A percentile compares a stretch with the other conserved stretches of the same genome.
Evolutionary conservation across 2,888 invertebrate species (phyloP).

Genomic region (Hydroisotoma schaefferi): DNA sequence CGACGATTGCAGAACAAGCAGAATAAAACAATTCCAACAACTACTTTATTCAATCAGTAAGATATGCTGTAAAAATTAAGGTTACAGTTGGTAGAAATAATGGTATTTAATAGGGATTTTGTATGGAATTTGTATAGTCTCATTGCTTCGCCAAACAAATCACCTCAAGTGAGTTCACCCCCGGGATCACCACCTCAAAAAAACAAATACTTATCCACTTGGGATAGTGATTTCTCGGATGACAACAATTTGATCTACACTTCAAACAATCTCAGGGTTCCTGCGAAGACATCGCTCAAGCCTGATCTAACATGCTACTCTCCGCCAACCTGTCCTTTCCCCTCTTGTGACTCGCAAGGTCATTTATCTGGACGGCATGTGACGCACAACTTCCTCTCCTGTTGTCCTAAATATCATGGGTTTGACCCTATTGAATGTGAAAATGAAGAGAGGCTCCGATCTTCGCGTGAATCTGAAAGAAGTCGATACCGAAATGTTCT

Average conservation of each 20-base stretch:
- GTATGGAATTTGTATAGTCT: no score
- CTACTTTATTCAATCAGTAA: conserved; percentile 45
- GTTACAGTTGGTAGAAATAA: no score
- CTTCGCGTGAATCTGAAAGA: conserved; percentile 1
- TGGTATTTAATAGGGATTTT: no score
- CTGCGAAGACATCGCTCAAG: conserved; percentile 39
- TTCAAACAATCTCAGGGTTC: conserved; percentile 30
- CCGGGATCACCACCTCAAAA: conserved; percentile 2
- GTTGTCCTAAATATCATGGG: conserved; percentile 90
- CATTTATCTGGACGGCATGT: conserved; percentile 77
- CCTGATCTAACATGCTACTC: conserved; percentile 50
- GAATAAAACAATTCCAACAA: conserved; percentile 48
- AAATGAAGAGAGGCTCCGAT: conserved; percentile 52
- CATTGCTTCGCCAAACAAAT: neutral
- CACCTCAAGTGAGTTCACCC: neutral
- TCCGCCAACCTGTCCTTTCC: conserved; percentile 76
- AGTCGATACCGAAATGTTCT: conserved; percentile 2
- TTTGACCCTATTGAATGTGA: conserved; percentile 68
- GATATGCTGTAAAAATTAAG: no score
- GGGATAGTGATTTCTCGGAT: conserved; percentile 41
- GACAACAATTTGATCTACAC: conserved; percentile 27
- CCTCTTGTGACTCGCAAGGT: conserved; percentile 80
- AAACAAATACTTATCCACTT: conserved; percentile 15
- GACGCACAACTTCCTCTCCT: conserved; percentile 82
- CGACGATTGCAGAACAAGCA: conserved; percentile 38